phyloP scores from a whole-genome alignment of 2,888 invertebrate genomes.

The Autographa gamma region DNA sequence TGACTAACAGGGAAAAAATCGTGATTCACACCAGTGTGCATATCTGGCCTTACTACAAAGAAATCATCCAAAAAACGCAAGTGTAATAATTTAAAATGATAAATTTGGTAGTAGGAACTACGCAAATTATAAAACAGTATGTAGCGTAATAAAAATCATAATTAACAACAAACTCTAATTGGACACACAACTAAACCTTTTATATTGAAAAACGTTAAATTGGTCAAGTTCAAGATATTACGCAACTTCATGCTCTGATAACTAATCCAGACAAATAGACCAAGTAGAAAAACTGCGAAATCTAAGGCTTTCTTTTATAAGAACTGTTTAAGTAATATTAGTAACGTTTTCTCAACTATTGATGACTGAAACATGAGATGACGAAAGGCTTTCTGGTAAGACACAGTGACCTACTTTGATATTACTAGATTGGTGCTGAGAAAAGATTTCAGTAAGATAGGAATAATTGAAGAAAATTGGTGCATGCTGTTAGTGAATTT shows the following conservation, averaged over 20 bases:
- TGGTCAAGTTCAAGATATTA: constrained; percentile 40
- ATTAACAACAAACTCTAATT: background rate
- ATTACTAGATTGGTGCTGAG: background rate
- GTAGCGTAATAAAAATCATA: background rate
- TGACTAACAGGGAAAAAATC: too few species aligned
- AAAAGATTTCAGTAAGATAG: background rate
- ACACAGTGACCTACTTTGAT: background rate
- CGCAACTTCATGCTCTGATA: constrained; percentile 33
- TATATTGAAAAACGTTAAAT: constrained; percentile 9
- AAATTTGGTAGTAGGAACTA: too few species aligned
- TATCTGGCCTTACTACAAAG: too few species aligned
- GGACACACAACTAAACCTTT: background rate
- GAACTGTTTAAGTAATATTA: constrained; percentile 3
- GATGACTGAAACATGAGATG: background rate
- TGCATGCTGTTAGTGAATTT: background rate
- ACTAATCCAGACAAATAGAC: constrained; percentile 16
- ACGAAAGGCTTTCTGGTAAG: constrained; percentile 3
- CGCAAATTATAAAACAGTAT: too few species aligned
- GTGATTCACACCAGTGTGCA: too few species aligned
- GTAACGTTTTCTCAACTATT: background rate
- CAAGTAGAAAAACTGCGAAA: constrained; percentile 14
- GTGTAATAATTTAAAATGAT: too few species aligned
- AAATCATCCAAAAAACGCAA: too few species aligned
- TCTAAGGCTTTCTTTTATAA: constrained; percentile 7
- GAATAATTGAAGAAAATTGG: background rate